phyloP scores from a whole-genome alignment of 1,140 invertebrate species.

The Caenorhabditis briggsae region DNA sequence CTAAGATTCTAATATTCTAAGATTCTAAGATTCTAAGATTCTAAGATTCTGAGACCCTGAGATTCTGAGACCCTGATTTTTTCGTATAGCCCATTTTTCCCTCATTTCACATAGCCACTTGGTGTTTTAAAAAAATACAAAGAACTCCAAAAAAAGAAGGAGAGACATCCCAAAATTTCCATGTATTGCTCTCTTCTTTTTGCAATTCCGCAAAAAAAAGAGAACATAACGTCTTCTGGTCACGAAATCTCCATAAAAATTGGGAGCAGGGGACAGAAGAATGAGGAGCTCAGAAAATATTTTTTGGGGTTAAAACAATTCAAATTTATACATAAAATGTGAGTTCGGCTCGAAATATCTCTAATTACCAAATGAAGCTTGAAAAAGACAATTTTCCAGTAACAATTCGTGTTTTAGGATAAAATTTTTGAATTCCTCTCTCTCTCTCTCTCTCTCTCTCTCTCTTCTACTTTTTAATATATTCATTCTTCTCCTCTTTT shows the following conservation, averaged over 20 bases:
- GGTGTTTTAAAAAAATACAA: constrained; percentile 12
- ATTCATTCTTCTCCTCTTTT: not conserved
- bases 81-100: not conserved
- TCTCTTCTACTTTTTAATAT: constrained; percentile 16
- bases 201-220: constrained; percentile 12
- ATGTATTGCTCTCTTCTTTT: not conserved
- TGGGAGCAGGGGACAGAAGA: not conserved
- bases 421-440: too few species aligned
- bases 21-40: too few species aligned
- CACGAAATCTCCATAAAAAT: constrained; percentile 37
- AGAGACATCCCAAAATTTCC: too few species aligned
- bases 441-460: not conserved
- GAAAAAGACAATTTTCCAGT: too few species aligned
- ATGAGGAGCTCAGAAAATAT: too few species aligned
- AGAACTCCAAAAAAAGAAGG: not conserved
- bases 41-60: too few species aligned
- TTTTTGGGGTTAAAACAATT: too few species aligned
- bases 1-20: too few species aligned
- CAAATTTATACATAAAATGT: too few species aligned
- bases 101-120: not conserved
- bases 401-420: too few species aligned
- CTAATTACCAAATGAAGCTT: too few species aligned
- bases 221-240: constrained; percentile 45
- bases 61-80: not conserved
- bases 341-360: too few species aligned